Percentiles rank a stretch among this genome's conserved stretches.
These are phyloP conservation scores for Rhombomys opimus DNA, from an alignment of 2,113 vertebrate genomes.

Conservation along the genomic window DNA sequence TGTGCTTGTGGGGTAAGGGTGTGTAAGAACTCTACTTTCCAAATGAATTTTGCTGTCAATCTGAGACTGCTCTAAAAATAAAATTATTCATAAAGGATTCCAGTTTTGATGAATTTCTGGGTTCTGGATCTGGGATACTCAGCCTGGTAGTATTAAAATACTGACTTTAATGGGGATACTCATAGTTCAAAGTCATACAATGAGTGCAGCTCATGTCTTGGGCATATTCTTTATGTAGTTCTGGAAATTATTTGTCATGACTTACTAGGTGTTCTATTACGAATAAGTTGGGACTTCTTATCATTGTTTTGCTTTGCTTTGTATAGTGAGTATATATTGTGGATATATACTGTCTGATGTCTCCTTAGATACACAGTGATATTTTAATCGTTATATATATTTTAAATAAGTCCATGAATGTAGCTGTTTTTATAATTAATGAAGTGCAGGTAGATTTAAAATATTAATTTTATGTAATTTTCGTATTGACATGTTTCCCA, in stretches of 20 bases:
- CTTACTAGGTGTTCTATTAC: background rate
- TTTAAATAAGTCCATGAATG: conserved; percentile 12
- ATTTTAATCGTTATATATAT: conserved; percentile 18
- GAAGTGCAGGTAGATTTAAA: conserved; percentile 8
- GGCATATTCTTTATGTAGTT: background rate
- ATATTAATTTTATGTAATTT: conserved; percentile 24
- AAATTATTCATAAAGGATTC: background rate
- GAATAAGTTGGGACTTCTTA: background rate
- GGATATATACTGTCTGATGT: background rate
- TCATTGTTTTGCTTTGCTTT: conserved; percentile 28
- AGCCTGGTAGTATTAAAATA: background rate
- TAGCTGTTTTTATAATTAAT: background rate
- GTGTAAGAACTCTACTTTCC: background rate
- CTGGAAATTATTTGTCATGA: conserved; percentile 7
- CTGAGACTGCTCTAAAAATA: background rate
- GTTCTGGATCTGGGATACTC: background rate
- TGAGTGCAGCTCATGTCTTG: background rate
- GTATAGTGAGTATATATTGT: background rate
- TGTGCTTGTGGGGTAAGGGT: background rate
- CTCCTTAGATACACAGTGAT: background rate
- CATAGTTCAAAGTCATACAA: background rate
- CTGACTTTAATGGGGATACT: background rate
- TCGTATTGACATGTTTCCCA: background rate
- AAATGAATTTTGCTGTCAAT: background rate
- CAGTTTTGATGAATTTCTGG: background rate